These are phyloP conservation scores for Allolobophora icterica DNA, from an alignment of 2,888 invertebrate species.

Conservation along the genomic window DNA sequence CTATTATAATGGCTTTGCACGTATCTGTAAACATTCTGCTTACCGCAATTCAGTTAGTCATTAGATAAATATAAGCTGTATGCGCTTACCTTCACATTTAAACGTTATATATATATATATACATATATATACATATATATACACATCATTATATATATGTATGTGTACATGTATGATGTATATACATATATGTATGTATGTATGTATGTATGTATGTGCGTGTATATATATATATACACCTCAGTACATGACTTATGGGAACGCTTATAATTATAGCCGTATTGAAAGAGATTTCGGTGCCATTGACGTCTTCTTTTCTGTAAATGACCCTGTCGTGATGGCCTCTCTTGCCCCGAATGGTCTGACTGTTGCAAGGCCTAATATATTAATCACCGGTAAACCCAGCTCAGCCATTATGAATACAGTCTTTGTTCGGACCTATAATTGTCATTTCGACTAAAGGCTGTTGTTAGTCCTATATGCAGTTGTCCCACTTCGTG, in stretches of 20 bases:
- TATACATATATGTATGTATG: background rate
- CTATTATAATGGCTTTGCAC: too few relatives aligned
- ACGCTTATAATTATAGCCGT: background rate
- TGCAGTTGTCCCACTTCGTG: background rate
- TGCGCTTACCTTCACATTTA: too few relatives aligned
- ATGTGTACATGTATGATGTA: background rate
- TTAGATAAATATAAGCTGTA: too few relatives aligned
- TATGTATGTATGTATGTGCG: background rate
- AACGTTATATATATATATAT: too few relatives aligned
- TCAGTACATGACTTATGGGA: background rate
- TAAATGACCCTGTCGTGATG: background rate
- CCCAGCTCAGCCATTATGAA: background rate
- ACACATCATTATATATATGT: background rate
- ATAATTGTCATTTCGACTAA: background rate
- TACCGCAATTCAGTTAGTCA: too few relatives aligned
- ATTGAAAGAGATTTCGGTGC: background rate
- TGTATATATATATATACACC: background rate
- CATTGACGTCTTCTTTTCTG: background rate
- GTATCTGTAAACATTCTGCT: too few relatives aligned
- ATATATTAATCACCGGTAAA: background rate
- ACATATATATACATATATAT: too few relatives aligned
- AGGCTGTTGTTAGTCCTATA: background rate
- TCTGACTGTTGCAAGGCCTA: background rate
- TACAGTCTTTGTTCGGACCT: background rate
- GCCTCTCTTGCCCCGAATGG: background rate